A percentile compares a stretch with the other conserved stretches of the same genome.
Evolutionary conservation across 2,797 vertebrate species (phyloP).

Genomic region (Myotis daubentonii): DNA sequence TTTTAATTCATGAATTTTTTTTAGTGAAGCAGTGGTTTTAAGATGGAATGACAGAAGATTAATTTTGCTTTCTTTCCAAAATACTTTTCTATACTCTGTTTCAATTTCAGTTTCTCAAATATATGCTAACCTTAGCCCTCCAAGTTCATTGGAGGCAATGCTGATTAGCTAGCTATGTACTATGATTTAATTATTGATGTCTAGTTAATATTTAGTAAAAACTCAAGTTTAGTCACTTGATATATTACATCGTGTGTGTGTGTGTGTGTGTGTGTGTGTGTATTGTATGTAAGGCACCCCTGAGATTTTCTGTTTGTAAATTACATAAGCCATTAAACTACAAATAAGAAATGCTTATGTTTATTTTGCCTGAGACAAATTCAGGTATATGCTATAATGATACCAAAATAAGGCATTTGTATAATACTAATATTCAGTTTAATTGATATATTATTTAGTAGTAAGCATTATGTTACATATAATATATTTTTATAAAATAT

Average conservation of each 20-base stretch:
- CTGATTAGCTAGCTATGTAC: not conserved
- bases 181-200: conserved; percentile 25
- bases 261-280: not conserved
- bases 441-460: not conserved
- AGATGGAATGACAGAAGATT: not conserved
- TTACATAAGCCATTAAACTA: not conserved
- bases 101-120: conserved; percentile 24
- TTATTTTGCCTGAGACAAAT: not conserved
- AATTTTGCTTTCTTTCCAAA: not conserved
- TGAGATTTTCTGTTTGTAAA: not conserved
- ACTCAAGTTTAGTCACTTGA: not conserved
- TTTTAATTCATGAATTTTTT: not conserved
- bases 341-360: not conserved
- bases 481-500: not conserved
- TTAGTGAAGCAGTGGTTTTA: not conserved
- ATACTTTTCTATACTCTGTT: not conserved
- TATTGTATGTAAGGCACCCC: not conserved
- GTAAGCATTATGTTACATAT: not conserved
- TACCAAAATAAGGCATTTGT: not conserved
- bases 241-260: not conserved
- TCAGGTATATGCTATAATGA: not conserved
- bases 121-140: not conserved
- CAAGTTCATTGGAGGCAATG: not conserved
- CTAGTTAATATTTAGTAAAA: not conserved
- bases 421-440: not conserved